These are phyloP conservation scores for Drosophila virilis DNA, from an alignment of 1,140 invertebrate species.

Conservation along the genomic window DNA sequence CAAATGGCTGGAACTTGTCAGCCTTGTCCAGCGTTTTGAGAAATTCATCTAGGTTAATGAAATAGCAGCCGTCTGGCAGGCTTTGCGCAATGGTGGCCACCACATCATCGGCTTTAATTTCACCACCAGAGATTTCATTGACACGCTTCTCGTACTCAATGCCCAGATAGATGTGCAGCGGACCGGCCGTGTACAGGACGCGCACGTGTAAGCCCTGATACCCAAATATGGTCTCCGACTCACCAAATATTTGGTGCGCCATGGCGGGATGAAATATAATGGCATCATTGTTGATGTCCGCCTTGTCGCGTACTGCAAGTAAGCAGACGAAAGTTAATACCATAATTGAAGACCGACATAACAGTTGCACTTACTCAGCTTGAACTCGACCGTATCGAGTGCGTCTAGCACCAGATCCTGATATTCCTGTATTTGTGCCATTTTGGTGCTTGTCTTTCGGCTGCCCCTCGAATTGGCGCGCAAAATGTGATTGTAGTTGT, in stretches of 20 bases:
- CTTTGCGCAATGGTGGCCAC: conserved; percentile 88
- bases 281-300: conserved; percentile 90
- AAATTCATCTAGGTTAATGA: conserved; percentile 82
- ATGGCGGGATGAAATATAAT: conserved; percentile 92
- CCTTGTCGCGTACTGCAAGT: conserved; percentile 86
- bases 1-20: conserved; percentile 81
- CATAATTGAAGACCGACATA: neutral
- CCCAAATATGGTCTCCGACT: conserved; percentile 97
- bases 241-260: conserved; percentile 97
- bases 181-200: conserved; percentile 93
- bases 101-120: conserved; percentile 93
- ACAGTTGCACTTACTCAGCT: conserved; percentile 87
- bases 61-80: conserved; percentile 85
- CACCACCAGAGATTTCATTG: conserved; percentile 79
- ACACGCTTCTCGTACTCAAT: conserved; percentile 70
- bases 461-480: conserved; percentile 56
- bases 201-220: conserved; percentile 93
- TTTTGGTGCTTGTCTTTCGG: conserved; percentile 35
- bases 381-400: conserved; percentile 91
- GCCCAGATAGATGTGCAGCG: conserved; percentile 89
- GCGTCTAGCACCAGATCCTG: conserved; percentile 88
- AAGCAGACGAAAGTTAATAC: neutral
- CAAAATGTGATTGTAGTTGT: conserved; percentile 55
- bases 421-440: conserved; percentile 84
- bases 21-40: conserved; percentile 79